phyloP scores from a whole-genome alignment of 2,113 vertebrate genomes.

The Isurus oxyrinchus region DNA sequence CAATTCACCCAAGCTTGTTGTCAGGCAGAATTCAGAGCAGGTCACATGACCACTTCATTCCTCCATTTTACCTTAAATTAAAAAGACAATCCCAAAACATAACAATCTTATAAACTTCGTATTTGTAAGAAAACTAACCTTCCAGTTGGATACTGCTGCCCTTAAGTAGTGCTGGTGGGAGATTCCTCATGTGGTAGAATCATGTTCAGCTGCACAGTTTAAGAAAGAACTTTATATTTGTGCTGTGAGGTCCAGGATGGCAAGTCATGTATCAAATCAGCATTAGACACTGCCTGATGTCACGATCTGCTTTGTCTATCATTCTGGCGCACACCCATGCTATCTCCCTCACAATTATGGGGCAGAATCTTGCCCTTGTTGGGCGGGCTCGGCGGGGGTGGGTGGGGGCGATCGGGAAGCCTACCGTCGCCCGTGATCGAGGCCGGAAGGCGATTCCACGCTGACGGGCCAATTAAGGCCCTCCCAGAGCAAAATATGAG shows the following conservation, averaged over 20 bases:
- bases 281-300: background rate
- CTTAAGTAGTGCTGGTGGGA: background rate
- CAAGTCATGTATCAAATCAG: too few species aligned
- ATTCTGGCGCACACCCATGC: background rate
- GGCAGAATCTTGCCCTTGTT: too few species aligned
- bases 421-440: too few species aligned
- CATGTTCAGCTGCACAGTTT: background rate
- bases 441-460: too few species aligned
- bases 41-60: background rate
- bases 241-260: background rate
- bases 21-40: background rate
- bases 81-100: background rate
- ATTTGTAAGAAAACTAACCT: background rate
- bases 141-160: background rate
- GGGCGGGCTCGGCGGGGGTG: too few species aligned
- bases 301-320: background rate
- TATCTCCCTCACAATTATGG: background rate
- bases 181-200: background rate
- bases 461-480: too few species aligned
- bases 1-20: background rate
- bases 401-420: too few species aligned
- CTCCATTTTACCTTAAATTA: background rate
- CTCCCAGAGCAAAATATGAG: too few species aligned
- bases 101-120: background rate
- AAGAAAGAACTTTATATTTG: background rate